A percentile compares a stretch with the other conserved stretches of the same genome.
Conservation (phyloP, 2,797 vertebrate species). For the Scolopax rusticola region DNA sequence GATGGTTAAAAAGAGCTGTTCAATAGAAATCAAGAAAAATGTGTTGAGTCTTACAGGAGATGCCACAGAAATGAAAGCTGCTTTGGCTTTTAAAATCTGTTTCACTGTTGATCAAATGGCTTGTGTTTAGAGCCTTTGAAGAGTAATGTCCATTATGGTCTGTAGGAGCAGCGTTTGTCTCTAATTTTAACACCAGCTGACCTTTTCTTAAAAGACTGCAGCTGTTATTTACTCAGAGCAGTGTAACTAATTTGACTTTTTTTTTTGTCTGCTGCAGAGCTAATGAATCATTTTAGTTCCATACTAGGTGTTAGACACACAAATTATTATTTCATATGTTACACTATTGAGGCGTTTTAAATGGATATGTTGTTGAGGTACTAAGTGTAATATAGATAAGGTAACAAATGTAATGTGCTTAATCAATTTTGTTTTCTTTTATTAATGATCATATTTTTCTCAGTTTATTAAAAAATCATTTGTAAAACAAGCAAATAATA, state of each 20-base stretch:
- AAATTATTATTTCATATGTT: slow-evolving; percentile 14
- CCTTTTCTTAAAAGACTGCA: neutral
- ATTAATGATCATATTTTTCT: neutral
- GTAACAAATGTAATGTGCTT: neutral
- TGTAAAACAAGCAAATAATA: neutral
- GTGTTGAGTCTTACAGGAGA: neutral
- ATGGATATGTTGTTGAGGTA: neutral
- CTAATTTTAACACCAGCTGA: slow-evolving; percentile 28
- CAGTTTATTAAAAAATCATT: neutral
- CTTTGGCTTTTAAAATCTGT: neutral
- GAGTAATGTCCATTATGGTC: neutral
- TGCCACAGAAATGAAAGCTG: neutral
- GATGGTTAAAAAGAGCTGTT: neutral
- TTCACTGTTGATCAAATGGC: neutral
- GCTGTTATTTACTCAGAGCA: slow-evolving; percentile 44
- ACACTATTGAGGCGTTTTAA: neutral
- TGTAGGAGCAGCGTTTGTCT: slow-evolving; percentile 5
- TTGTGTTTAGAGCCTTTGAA: neutral
- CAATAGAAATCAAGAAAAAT: neutral
- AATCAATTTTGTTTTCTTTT: neutral
- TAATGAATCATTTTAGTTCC: slow-evolving; percentile 15
- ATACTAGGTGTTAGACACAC: neutral
- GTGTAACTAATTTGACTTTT: slow-evolving; percentile 20
- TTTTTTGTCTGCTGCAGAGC: neutral
- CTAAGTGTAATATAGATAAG: neutral